Evolutionary conservation across 1,140 invertebrate species (phyloP), one percentile per base, ranked within the genome.

Genomic region (Aphelinus atriplicis): DNA sequence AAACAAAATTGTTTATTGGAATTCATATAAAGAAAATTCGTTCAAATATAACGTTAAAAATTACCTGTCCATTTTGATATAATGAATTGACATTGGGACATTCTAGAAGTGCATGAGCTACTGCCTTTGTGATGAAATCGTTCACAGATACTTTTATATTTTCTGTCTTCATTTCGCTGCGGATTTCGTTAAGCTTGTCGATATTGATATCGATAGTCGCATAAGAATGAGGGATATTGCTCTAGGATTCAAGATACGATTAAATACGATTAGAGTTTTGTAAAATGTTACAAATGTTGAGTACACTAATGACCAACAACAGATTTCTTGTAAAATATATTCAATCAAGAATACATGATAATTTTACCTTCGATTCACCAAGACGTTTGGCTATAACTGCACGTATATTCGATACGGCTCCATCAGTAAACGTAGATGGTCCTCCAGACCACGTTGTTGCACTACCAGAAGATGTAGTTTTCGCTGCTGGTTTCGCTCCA

Each of bases 91-190:
- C 94, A 83, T 97, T 94, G 0, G 98, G 98, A 98, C 95, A 89
- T 94, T 95, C 84, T 90, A 92, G 84, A 92, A 97, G 57, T 6
- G 98, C 95, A 43, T 96, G 88, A 43, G 97, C 97, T 1, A 94
- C 91, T 1, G 98, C 98, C 88, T 99, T 99, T 48, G 98, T 95
- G 67, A 99, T 92, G 82, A 99, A 99, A 88, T 99, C 98, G 86
- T 99, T 99, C 0, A 99, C 91, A 7, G 96, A 98, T 10, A 99
- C 85, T 89, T 97, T 96, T 58, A 92, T 86, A 63, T 93, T 92
- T 55, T 96, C 91, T 79, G 93, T 94, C 56, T 93, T 92, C 42
- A 98, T 86, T 80, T 93, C 88, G 48, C 92, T 92, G 3, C 87
- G 83, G 2, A 84, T 66, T 72, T 87, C 85, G 4, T 71, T 80